Evolutionary conservation across 2,888 invertebrate species (phyloP).

Genomic region (Dinocampus coccinellae): DNA sequence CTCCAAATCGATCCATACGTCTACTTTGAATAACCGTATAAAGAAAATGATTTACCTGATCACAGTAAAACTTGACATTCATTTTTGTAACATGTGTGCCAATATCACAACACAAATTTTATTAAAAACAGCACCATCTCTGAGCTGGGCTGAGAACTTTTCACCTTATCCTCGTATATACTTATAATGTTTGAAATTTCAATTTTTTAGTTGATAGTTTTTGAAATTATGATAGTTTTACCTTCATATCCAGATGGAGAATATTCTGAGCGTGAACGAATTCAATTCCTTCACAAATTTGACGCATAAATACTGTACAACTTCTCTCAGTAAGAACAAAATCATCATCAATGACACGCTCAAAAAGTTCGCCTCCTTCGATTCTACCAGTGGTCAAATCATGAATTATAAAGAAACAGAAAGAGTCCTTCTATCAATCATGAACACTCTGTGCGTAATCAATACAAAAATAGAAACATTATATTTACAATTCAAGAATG

Average conservation of each 20-base stretch:
- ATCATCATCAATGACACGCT: slow-evolving; percentile 98
- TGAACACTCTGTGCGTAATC: slow-evolving; percentile 13
- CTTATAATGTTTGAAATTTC: not conserved
- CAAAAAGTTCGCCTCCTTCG: slow-evolving; percentile 97
- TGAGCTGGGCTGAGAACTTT: too few species aligned
- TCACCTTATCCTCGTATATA: too few species aligned
- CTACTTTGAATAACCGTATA: too few species aligned
- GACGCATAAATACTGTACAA: slow-evolving; percentile 96
- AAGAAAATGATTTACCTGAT: too few species aligned
- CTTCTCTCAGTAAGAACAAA: slow-evolving; percentile 97
- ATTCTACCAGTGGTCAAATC: slow-evolving; percentile 77
- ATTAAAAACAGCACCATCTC: too few species aligned
- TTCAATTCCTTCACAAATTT: slow-evolving; percentile 97
- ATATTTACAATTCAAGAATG: slow-evolving; percentile 94
- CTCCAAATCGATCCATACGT: too few species aligned
- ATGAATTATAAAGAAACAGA: slow-evolving; percentile 36
- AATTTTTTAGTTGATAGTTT: not conserved
- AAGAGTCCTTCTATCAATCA: too few species aligned
- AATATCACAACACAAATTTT: too few species aligned
- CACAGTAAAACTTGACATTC: too few species aligned
- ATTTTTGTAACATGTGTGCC: too few species aligned
- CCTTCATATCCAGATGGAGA: slow-evolving; percentile 97
- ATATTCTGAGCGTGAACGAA: slow-evolving; percentile 97
- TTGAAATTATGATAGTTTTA: slow-evolving; percentile 62
- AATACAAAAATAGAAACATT: not conserved